Conservation (phyloP, 2,888 invertebrate genomes). For the Pogonocherus hispidulus region DNA sequence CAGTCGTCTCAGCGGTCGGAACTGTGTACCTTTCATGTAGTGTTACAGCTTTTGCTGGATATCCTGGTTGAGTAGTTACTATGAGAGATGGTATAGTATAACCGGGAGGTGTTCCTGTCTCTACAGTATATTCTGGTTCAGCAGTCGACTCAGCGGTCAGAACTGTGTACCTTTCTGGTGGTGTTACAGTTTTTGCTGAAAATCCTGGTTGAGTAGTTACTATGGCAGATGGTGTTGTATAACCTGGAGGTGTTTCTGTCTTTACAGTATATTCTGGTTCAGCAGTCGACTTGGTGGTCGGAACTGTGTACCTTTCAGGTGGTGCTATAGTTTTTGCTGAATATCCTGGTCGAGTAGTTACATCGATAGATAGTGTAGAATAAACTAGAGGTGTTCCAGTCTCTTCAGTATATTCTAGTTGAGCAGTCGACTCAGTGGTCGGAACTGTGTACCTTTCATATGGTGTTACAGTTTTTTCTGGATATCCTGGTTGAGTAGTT, state of each 20-base stretch:
- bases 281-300: too few species aligned
- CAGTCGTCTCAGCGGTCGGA: not conserved
- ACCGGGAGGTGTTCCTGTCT: not conserved
- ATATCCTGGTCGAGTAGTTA: conserved; percentile 4
- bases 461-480: too few species aligned
- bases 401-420: not conserved
- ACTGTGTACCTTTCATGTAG: not conserved
- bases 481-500: not conserved
- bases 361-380: not conserved
- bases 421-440: too few species aligned
- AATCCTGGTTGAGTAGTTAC: not conserved
- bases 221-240: not conserved
- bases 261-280: not conserved
- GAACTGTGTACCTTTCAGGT: too few species aligned
- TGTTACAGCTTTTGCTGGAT: conserved; percentile 7
- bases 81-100: not conserved
- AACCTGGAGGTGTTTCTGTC: conserved; percentile 26
- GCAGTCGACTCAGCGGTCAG: too few species aligned
- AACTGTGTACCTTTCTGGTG: too few species aligned
- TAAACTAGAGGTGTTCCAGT: not conserved
- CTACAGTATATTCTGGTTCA: not conserved
- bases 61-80: not conserved
- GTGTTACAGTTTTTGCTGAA: not conserved
- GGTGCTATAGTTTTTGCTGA: too few species aligned
- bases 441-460: too few species aligned